Base-by-base conservation (phyloP, 1,140 invertebrate genomes). In the Magallana ariakensis region DNA sequence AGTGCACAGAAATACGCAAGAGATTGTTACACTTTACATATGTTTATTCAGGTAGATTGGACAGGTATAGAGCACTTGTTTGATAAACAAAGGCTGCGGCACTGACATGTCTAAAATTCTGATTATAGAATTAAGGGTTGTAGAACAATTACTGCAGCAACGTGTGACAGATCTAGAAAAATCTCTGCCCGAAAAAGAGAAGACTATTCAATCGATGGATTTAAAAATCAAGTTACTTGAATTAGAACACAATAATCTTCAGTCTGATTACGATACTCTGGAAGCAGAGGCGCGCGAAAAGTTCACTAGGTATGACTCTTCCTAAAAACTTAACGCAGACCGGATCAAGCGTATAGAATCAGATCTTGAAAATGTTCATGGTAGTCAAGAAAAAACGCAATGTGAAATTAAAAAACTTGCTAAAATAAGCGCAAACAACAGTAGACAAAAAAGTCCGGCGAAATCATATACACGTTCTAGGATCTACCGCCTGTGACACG, bases 1-100 rank as follows among this genome's bases (percentile, higher is more conserved):
- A 15, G 15, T 80, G 55, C 54, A 16, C 54, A 85, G 15, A 85
- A 85, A 58, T 80, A 57, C 11, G 66, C 84, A 57, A 26, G 26
- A 57, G 84, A 85, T 22, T 85, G 84, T 46, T 80, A 57, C 15
- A 22, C 22, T 46, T 8, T 85, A 16, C 33, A 56, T 58, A 80
- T 80, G 66, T 85, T 85, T 57, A 19, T 80, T 9, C 11, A 80
- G n/a, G 84, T 6, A 4, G 70, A 85, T 26, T 46, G n/a, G n/a
- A 11, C 66, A 4, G 19, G 53, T 19, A 85, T 85, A n/a, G 54
- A 85, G 9, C 33, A 80, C 6, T 53, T 85, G 5, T 85, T 85
- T 62, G 46, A 62, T 16, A 85, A 85, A 75, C n/a, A 70, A 85
- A 26, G 13, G n/a, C 19, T 46, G 56, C n/a, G 33, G 19, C 1